Evolutionary conservation across 2,797 vertebrate species (phyloP).

Genomic region (Mus spretus): DNA sequence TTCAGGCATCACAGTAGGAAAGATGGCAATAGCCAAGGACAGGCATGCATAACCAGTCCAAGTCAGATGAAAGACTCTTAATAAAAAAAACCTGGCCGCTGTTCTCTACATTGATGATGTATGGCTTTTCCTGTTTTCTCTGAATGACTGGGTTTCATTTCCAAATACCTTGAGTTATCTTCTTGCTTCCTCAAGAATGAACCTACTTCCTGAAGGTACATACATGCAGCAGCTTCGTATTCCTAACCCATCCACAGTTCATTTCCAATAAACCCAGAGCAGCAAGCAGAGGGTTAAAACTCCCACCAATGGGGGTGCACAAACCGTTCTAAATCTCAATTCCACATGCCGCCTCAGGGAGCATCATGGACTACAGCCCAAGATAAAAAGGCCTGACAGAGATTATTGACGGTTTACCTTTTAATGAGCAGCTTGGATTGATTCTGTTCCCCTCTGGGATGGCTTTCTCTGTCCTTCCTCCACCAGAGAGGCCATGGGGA

Average conservation of each 20-base stretch:
- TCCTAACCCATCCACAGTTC: not conserved
- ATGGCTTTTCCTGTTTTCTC: not conserved
- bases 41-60: not conserved
- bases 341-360: slow-evolving; percentile 88
- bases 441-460: slow-evolving; percentile 89
- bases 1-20: not conserved
- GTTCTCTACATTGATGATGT: not conserved
- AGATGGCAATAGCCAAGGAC: not conserved
- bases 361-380: slow-evolving; percentile 90
- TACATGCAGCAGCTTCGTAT: not conserved
- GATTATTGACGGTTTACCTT: slow-evolving; percentile 92
- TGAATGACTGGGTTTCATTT: not conserved
- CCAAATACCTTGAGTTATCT: not conserved
- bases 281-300: slow-evolving; percentile 89
- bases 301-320: slow-evolving; percentile 83
- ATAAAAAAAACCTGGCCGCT: not conserved
- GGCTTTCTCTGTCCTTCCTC: slow-evolving; percentile 88
- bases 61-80: not conserved
- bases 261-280: not conserved
- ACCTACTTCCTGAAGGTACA: not conserved
- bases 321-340: slow-evolving; percentile 88
- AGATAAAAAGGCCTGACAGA: slow-evolving; percentile 92
- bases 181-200: slow-evolving; percentile 7
- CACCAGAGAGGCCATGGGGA: slow-evolving; percentile 85
- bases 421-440: slow-evolving; percentile 92